Percentiles rank a stretch among this genome's conserved stretches.
These are phyloP conservation scores for Trypoxylus dichotomus DNA, from an alignment of 1,140 invertebrate species.

Conservation along the genomic window DNA sequence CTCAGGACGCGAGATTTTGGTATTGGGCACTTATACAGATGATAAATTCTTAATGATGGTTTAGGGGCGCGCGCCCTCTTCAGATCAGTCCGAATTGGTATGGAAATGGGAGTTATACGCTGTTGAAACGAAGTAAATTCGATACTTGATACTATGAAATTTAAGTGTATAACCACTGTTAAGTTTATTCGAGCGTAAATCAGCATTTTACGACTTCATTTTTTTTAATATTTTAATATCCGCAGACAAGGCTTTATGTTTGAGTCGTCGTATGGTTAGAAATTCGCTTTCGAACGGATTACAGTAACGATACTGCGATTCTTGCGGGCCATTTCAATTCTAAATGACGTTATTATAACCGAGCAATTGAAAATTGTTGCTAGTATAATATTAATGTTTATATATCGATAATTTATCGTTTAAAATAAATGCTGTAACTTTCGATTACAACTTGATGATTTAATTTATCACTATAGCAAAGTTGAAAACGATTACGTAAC, in stretches of 20 bases:
- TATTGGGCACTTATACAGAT: constrained; percentile 22
- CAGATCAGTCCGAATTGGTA: background rate
- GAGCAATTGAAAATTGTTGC: background rate
- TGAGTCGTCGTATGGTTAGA: background rate
- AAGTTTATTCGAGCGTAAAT: constrained; percentile 16
- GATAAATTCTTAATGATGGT: constrained; percentile 20
- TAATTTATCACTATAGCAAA: too few species aligned
- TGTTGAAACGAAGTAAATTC: constrained; percentile 21
- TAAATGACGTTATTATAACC: background rate
- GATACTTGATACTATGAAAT: constrained; percentile 17
- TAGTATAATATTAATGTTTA: too few species aligned
- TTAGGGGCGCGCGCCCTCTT: background rate
- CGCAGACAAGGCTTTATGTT: constrained; percentile 9
- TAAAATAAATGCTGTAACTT: too few species aligned
- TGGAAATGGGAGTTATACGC: constrained; percentile 2
- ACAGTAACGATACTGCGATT: background rate
- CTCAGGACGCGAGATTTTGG: background rate
- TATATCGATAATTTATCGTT: too few species aligned
- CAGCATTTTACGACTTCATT: constrained; percentile 6
- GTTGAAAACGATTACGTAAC: background rate
- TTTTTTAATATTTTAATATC: constrained; percentile 26
- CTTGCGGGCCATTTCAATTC: background rate
- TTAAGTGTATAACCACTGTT: constrained; percentile 20
- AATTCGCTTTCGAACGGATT: background rate
- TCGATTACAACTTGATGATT: too few species aligned